These are phyloP conservation scores for Lytechinus pictus DNA, from an alignment of 35 echinoderm and acorn worm species.

Conservation along the genomic window DNA sequence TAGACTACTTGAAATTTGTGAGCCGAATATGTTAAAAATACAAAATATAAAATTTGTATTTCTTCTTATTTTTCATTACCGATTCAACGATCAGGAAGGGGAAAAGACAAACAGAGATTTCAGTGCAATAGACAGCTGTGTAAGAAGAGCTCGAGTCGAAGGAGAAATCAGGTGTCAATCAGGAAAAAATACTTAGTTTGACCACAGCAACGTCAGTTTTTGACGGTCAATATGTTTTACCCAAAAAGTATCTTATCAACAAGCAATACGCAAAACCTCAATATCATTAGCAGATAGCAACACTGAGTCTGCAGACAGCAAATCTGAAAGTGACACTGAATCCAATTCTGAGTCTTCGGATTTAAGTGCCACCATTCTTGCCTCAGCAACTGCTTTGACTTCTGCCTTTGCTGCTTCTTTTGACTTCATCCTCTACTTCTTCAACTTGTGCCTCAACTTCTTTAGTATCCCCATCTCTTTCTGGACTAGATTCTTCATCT, in stretches of 20 bases:
- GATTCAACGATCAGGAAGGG: no score
- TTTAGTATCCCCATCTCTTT: not conserved
- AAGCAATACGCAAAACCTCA: not conserved
- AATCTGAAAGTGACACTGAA: no score
- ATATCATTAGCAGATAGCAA: conserved; percentile 26
- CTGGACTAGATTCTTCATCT: not conserved
- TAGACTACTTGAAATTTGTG: no score
- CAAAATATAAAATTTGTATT: no score
- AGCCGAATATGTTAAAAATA: no score
- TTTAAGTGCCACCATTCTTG: no score
- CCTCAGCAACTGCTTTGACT: not conserved
- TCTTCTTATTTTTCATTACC: no score
- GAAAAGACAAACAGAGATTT: not conserved
- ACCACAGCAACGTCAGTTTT: not conserved
- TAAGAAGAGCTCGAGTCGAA: not conserved
- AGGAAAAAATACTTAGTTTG: conserved; percentile 28
- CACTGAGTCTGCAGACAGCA: not conserved
- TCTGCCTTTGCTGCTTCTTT: not conserved
- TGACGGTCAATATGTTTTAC: not conserved
- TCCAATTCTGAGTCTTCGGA: no score
- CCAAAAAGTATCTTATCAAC: not conserved
- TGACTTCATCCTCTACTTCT: not conserved
- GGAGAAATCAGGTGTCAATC: not conserved
- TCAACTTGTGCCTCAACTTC: not conserved
- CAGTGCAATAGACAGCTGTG: not conserved